Evolutionary conservation across 2,888 invertebrate species (phyloP), one percentile per base, ranked within the genome.

Genomic region (Sinohyriopsis cumingii): DNA sequence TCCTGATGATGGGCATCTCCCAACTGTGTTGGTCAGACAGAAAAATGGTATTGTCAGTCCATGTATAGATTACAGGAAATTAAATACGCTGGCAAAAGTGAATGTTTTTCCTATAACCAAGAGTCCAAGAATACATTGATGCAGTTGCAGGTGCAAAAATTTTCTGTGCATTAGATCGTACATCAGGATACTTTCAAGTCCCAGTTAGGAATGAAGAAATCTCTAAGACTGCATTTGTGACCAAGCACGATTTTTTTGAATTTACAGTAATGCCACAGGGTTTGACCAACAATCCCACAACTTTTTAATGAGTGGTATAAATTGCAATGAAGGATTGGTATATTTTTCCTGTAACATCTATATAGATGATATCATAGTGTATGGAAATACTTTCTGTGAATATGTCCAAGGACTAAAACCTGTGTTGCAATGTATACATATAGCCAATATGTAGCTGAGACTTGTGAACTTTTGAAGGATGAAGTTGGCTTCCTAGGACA

Each of bases 321-420:
- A 5, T 1, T 15, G 59, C 25, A 25, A 5, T 59, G 25, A 22
- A 59, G 59, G 59, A 15, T 18, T 59, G 25, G 22, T n/a, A 6
- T 28, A 28, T 5, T 5, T 28, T 28, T 28, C 28, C 28, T 28
- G 28, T 28, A 28, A 5, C 18, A 68, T 74, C 2, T 76, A 77
- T 61, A 53, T 77, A 4, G 75, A 80, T 69, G 80, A 76, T 22
- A 66, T 72, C 5, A 70, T 75, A 55, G 71, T 79, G 6, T 78
- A 64, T 67, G 68, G 71, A 25, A 53, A 33, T 55, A 68, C 57
- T 33, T 56, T 74, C 55, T 64, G 69, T 18, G 69, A 77, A 33
- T 71, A 76, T 28, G 67, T 76, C n/a, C 33, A 61, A 20, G 20
- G 76, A 45, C 28, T 78, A 19, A 33, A 59, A 60, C 24, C 64